Evolutionary conservation across 2,888 invertebrate species (phyloP).

Genomic region (Agapostemon virescens): DNA sequence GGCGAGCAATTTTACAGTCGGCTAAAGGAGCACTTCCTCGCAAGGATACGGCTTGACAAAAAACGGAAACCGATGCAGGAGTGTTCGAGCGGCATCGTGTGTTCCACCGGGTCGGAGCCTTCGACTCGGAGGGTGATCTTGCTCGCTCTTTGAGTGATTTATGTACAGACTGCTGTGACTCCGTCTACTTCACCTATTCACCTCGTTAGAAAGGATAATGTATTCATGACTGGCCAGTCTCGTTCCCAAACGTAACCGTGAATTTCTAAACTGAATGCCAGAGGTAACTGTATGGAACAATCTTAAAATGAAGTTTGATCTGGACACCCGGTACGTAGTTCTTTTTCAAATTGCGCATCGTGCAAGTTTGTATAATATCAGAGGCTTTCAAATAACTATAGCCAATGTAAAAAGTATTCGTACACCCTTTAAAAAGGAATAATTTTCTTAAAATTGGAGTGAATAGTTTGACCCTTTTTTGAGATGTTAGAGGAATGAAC

Average conservation of each 20-base stretch:
- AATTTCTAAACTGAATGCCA: slow-evolving; percentile 35
- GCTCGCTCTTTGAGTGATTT: slow-evolving; percentile 74
- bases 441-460: too few relatives aligned
- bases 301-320: slow-evolving; percentile 23
- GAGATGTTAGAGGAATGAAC: too few relatives aligned
- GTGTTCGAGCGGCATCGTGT: slow-evolving; percentile 56
- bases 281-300: slow-evolving; percentile 13
- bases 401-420: too few relatives aligned
- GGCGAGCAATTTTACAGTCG: slow-evolving; percentile 65
- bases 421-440: too few relatives aligned
- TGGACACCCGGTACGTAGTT: neutral
- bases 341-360: neutral
- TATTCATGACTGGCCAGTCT: slow-evolving; percentile 74
- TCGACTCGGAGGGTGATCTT: slow-evolving; percentile 62
- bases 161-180: slow-evolving; percentile 73
- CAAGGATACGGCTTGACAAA: slow-evolving; percentile 49
- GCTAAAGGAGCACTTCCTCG: slow-evolving; percentile 61
- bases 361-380: neutral
- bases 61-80: slow-evolving; percentile 74
- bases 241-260: slow-evolving; percentile 32
- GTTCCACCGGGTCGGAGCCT: slow-evolving; percentile 40
- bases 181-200: slow-evolving; percentile 77
- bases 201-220: slow-evolving; percentile 78
- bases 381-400: neutral
- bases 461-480: too few relatives aligned